Evolutionary conservation across 2,888 invertebrate genomes (phyloP), one percentile per base, ranked within the genome.

Genomic region (Metellina segmentata): DNA sequence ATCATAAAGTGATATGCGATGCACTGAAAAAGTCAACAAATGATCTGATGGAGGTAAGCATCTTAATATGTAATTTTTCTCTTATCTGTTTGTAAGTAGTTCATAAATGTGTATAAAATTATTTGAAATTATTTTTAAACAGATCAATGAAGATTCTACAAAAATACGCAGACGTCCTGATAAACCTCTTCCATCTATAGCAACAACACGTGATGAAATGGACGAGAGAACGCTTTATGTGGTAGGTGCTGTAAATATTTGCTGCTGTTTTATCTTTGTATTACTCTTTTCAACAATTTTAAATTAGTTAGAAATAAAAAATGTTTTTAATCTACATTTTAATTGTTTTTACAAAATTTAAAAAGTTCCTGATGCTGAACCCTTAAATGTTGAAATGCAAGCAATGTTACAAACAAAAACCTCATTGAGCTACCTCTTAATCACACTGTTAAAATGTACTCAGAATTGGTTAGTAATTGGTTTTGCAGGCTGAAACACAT

Each of bases 171-270:
- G 98, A 77, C 96, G 96, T 93, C 96, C 96, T 0, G 96, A 97
- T 7, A 95, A 96, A 93, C 97, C 97, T 0, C 94, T 98, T 16
- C 99, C 99, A 0, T 97, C 70, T 16, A 34, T 97, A 94, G 97
- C 94, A 97, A 97, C 93, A 97, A 98, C 93, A 97, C 96, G 97
- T 94, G 97, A 97, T 94, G 97, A 97, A 93, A 95, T 98, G 4
- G 96, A 96, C 94, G 95, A 96, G 5, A 96, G 98, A 88, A 97
- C 98, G 0, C 96, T 98, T 19, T 99, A 99, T 94, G 97, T 97
- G 88, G 91, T 92, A 89, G 20, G 52, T 19, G 20, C 19, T 74
- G 52, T 71, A 13, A 74, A 74, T 77, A 16, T 0, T 51, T 78
- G 51, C 48, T 51, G 20, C 49, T 4, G 4, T 34, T 34, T 34